Evolutionary conservation across 2,797 vertebrate species (phyloP), one percentile per base, ranked within the genome.

Genomic region (Odontamblyopus lacepedii): DNA sequence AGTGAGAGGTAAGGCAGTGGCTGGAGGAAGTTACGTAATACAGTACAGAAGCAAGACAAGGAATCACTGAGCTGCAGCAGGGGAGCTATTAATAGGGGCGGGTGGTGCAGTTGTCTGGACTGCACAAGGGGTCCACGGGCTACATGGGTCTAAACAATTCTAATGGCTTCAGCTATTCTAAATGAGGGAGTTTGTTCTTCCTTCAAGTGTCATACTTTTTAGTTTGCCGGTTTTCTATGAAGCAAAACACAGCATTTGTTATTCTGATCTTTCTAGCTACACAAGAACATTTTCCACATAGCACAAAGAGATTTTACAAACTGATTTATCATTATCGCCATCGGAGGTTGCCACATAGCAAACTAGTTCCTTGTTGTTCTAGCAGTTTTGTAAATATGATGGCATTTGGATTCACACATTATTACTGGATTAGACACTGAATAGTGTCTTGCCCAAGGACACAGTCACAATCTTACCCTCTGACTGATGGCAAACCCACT

Each of bases 61-160:
- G 69, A 68, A 61, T 67, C 70, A 72, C 16, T 26, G 76, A 55
- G 78, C 60, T 71, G 63, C 50, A 51, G 70, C 65, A 66, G 72
- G 44, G 69, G 67, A 76, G 71, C 86, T 91, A 83, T 91, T 87
- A 86, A 85, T 90, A 84, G 50, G 66, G 64, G 73, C 78, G 82
- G 76, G 83, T 48, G 69, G 70, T 72, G 78, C 68, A 82, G 81
- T 72, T 79, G 75, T 75, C 55, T 5, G 11, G 51, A 72, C 70
- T 75, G 72, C 69, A 73, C 74, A 66, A 55, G 50, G 23, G 69
- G 44, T 65, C 79, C 70, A 72, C 16, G 0, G 67, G 61, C 71
- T 63, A 71, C 77, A 81, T 61, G 78, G 70, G n/a, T 69, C 6
- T 7, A 26, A 19, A 62, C 77, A 77, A 72, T 35, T 72, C 18